Evolutionary conservation across 2,113 vertebrate species (phyloP).

Genomic region (Pedionomus torquatus): DNA sequence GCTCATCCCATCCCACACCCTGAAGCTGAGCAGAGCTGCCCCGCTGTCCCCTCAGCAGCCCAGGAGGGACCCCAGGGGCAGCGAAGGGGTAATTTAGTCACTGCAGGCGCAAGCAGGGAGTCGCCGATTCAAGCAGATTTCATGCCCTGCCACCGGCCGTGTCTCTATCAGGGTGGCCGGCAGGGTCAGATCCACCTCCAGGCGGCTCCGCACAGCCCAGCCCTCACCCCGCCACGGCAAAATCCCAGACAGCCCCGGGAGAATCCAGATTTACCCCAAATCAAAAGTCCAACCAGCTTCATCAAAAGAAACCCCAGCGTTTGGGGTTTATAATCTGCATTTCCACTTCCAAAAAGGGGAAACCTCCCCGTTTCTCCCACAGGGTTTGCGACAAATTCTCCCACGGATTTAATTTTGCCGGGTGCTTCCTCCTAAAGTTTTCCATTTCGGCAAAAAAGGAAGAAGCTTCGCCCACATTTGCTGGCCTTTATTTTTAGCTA

Average conservation of each 20-base stretch:
- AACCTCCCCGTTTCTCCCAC: background rate
- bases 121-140: slow-evolving; percentile 70
- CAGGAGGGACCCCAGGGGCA: background rate
- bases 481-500: background rate
- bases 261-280: fast-evolving
- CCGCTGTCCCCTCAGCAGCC: background rate
- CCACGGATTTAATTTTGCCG: background rate
- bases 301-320: fast-evolving
- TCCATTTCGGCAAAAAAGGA: background rate
- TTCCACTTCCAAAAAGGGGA: background rate
- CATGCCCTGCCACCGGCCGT: slow-evolving; percentile 65
- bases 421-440: background rate
- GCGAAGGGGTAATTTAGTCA: slow-evolving; percentile 25
- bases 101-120: slow-evolving; percentile 16
- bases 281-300: fast-evolving
- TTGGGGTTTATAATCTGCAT: background rate
- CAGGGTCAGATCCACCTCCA: background rate
- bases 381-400: background rate
- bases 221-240: background rate
- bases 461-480: background rate
- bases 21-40: fast-evolving
- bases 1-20: background rate
- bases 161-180: slow-evolving; percentile 60
- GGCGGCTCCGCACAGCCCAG: fast-evolving
- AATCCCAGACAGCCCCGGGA: too few species aligned